phyloP scores from a whole-genome alignment of 2,888 invertebrate species.

The Buathra laborator region DNA sequence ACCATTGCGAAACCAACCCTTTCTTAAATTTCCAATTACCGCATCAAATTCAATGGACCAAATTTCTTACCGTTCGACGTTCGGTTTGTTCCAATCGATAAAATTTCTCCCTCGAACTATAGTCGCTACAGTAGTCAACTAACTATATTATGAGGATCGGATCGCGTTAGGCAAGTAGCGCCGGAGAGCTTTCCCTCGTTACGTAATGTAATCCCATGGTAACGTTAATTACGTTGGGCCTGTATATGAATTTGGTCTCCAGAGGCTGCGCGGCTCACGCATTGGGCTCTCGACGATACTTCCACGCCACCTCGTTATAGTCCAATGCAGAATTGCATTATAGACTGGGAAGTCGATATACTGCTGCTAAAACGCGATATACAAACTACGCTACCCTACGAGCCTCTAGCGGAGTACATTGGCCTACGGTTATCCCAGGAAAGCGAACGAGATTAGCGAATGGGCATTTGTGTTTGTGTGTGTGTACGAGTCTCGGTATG shows the following conservation, averaged over 20 bases:
- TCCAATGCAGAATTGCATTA: slow-evolving; percentile 12
- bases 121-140: slow-evolving; percentile 2
- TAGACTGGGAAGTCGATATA: slow-evolving; percentile 14
- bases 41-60: not conserved
- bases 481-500: slow-evolving; percentile 1
- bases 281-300: slow-evolving; percentile 3
- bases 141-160: slow-evolving; percentile 53
- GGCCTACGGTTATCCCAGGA: slow-evolving; percentile 29
- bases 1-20: no score
- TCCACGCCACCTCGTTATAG: slow-evolving; percentile 43
- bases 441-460: slow-evolving; percentile 60
- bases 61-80: not conserved
- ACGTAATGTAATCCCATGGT: slow-evolving; percentile 64
- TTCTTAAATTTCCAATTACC: no score
- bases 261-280: not conserved
- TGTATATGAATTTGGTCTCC: slow-evolving; percentile 38
- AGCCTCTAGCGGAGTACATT: not conserved
- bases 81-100: not conserved
- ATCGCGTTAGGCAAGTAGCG: slow-evolving; percentile 38
- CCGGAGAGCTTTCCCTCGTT: slow-evolving; percentile 61
- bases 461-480: not conserved
- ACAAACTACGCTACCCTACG: not conserved
- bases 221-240: slow-evolving; percentile 62
- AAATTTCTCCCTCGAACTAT: not conserved
- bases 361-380: not conserved